Conservation (phyloP, 2,888 invertebrate species). For the Pseudeuparius sepicola region DNA sequence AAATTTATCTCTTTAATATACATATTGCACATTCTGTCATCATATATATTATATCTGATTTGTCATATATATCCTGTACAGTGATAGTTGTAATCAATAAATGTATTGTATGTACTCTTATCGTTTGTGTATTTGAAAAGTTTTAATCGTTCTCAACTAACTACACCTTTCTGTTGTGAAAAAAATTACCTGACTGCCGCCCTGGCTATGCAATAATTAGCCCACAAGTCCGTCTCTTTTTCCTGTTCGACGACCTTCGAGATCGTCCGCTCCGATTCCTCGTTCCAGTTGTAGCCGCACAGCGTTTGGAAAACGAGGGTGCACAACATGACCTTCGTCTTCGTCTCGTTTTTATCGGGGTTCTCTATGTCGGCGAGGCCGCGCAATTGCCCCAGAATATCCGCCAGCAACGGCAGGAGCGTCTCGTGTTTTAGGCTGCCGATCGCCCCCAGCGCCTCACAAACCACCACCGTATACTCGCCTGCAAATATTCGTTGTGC, state of each 20-base stretch:
- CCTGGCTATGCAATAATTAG: conserved; percentile 76
- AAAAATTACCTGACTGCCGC: conserved; percentile 81
- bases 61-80: no score
- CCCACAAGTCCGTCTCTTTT: conserved; percentile 47
- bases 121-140: no score
- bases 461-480: conserved; percentile 45
- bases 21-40: no score
- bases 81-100: no score
- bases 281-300: conserved; percentile 58
- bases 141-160: no score
- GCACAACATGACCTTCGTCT: conserved; percentile 63
- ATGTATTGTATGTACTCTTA: no score
- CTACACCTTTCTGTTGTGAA: no score
- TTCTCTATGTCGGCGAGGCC: conserved; percentile 32
- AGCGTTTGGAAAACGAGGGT: conserved; percentile 76
- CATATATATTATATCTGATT: no score
- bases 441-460: conserved; percentile 67
- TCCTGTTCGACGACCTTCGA: conserved; percentile 39
- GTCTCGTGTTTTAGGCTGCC: conserved; percentile 52
- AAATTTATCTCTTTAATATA: no score
- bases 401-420: conserved; percentile 47
- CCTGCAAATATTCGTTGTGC: conserved; percentile 34
- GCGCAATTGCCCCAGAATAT: conserved; percentile 41
- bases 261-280: conserved; percentile 48
- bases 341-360: conserved; percentile 37